Evolutionary conservation across 2,888 invertebrate species (phyloP), one percentile per base, ranked within the genome.

Genomic region (Thecophora atra): DNA sequence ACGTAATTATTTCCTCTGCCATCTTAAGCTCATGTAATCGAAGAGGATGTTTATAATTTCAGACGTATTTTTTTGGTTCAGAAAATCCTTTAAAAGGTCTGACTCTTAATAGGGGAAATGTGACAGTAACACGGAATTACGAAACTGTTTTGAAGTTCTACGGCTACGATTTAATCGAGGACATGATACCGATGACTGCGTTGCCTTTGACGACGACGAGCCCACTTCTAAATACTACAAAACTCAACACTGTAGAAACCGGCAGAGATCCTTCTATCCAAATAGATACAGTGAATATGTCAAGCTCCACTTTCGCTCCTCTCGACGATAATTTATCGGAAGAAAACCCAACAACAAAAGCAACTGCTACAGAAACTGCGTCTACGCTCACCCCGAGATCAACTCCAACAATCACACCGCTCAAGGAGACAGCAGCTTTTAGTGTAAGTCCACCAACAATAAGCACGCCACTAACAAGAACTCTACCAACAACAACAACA

Each of bases 41-140:
- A 30, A 30, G 8, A 4, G 4, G 8, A 30, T 30, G n/a, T n/a
- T 63, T 73, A 52, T 30, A 74, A 64, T 86, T 88, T 74, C 88
- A 93, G 95, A 94, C 93, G 66, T 95, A 95, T 83, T 93, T 95
- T 80, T 92, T 94, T 73, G 92, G 93, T 21, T 91, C 91, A 79
- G 94, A 95, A 81, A 94, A 94, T 52, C 94, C 94, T 76, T 88
- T 95, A 2, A 93, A 93, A 17, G 95, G 95, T 0, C 86, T 95
- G 73, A 93, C 93, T 11, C 87, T 95, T 54, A 95, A 92, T 84
- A 91, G 92, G 75, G 93, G 92, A 79, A 93, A 94, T 81, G 92
- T 94, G 0, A 91, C 91, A 6, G 89, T 95, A 63, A 91, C 91
- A 51, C 88, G 90, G n/a, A 91, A 91, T 75, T 95, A 93, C 81